phyloP scores from a whole-genome alignment of 2,888 invertebrate species.

The Temnothorax ravouxi region DNA sequence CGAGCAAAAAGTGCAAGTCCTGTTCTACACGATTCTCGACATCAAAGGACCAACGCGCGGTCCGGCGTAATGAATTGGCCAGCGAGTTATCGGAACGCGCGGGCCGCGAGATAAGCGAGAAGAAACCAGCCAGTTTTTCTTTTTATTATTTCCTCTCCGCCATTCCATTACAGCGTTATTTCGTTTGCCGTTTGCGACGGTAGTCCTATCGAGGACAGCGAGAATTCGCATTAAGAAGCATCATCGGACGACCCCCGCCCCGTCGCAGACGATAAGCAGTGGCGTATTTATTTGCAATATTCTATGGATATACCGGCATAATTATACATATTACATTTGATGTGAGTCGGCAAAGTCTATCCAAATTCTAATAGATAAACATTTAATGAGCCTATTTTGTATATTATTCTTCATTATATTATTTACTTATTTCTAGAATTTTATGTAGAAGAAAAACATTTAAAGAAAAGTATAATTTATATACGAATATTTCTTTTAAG shows the following conservation, averaged over 20 bases:
- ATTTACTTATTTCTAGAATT: background rate
- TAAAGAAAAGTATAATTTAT: background rate
- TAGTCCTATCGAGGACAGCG: conserved; percentile 59
- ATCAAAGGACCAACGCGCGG: conserved; percentile 42
- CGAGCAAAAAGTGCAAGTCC: conserved; percentile 45
- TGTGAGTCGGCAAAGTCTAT: background rate
- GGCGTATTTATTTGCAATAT: conserved; percentile 42
- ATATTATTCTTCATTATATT: background rate
- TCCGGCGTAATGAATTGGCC: conserved; percentile 48
- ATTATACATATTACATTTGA: background rate
- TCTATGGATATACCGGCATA: background rate
- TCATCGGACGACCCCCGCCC: conserved; percentile 12
- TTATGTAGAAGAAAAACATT: background rate
- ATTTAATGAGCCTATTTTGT: background rate
- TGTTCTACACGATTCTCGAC: conserved; percentile 48
- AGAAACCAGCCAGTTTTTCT: conserved; percentile 42
- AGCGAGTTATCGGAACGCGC: conserved; percentile 50
- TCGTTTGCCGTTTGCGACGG: conserved; percentile 51
- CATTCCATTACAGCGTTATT: conserved; percentile 68
- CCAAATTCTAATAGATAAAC: background rate
- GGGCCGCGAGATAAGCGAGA: conserved; percentile 48
- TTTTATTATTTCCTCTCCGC: conserved; percentile 50
- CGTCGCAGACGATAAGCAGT: conserved; percentile 49
- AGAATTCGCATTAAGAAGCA: conserved; percentile 67
- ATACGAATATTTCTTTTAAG: background rate